Conservation (phyloP, 2,888 invertebrate species). For the Podotricha telesiphe region DNA sequence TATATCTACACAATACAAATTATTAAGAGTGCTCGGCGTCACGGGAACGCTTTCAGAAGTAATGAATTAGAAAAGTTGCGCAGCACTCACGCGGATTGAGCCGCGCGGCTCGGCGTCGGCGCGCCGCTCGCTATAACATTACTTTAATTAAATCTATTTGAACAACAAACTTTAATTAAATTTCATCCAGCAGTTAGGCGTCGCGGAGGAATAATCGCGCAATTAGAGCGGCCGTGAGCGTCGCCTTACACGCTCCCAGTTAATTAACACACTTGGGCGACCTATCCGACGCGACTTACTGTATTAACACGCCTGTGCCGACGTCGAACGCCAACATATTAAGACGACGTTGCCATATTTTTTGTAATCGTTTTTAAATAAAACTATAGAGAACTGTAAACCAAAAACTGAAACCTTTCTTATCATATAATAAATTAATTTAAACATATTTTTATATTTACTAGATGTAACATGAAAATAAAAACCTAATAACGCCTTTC, state of each 20-base stretch:
- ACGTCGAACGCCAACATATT: neutral
- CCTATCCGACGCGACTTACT: constrained; percentile 61
- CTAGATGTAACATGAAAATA: neutral
- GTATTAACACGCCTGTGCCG: constrained; percentile 51
- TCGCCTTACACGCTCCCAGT: constrained; percentile 82
- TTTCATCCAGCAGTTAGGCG: constrained; percentile 84
- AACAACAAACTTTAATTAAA: constrained; percentile 85
- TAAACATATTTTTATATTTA: neutral
- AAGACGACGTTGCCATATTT: no score
- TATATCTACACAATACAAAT: constrained; percentile 82
- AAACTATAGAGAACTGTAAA: no score
- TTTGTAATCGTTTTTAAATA: no score
- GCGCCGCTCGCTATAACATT: constrained; percentile 80
- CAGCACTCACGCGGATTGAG: constrained; percentile 83
- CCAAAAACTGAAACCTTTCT: no score
- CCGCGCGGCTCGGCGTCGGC: constrained; percentile 72
- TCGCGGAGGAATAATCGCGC: constrained; percentile 83
- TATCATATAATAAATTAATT: no score
- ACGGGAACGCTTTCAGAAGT: constrained; percentile 83
- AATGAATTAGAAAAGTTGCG: constrained; percentile 84
- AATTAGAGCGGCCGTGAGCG: constrained; percentile 83
- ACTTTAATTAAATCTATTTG: constrained; percentile 85
- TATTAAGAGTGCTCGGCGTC: constrained; percentile 83
- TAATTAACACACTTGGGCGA: constrained; percentile 82
- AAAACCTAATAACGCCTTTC: neutral